Evolutionary conservation across 92 coral and sea anemone species (phyloP).

Genomic region (Porites lobata): DNA sequence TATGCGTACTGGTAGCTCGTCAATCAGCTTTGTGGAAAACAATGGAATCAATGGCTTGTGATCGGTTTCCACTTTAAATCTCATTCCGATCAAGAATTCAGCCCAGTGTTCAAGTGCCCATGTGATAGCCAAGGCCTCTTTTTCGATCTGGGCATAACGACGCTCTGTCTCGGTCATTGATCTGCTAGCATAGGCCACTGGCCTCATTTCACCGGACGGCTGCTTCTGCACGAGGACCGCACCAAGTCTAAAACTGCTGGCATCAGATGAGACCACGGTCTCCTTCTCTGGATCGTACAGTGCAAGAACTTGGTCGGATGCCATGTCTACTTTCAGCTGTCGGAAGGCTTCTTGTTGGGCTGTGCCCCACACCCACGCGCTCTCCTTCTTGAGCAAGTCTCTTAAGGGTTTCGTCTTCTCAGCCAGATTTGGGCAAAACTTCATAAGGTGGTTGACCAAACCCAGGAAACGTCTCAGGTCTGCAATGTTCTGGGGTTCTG

Average conservation of each 20-base stretch:
- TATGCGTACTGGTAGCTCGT: slow-evolving; percentile 60
- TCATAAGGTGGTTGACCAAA: too few species aligned
- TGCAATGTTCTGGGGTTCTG: slow-evolving; percentile 41
- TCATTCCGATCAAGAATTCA: too few species aligned
- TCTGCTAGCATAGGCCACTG: background rate
- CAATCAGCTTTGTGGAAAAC: slow-evolving; percentile 69
- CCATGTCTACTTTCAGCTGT: slow-evolving; percentile 51
- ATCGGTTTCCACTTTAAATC: too few species aligned
- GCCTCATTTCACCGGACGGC: slow-evolving; percentile 49
- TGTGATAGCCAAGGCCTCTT: too few species aligned
- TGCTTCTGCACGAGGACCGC: slow-evolving; percentile 69
- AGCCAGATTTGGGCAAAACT: too few species aligned
- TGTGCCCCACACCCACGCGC: slow-evolving; percentile 55
- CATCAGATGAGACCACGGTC: slow-evolving; percentile 60
- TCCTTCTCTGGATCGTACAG: slow-evolving; percentile 56
- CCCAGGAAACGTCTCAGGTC: slow-evolving; percentile 42
- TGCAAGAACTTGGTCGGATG: slow-evolving; percentile 53
- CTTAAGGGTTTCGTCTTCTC: slow-evolving; percentile 5
- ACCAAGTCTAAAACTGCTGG: slow-evolving; percentile 59
- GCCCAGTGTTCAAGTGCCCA: too few species aligned
- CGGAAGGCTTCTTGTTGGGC: slow-evolving; percentile 56
- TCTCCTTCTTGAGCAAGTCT: slow-evolving; percentile 62
- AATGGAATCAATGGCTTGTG: slow-evolving; percentile 46
- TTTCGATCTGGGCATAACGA: too few species aligned
- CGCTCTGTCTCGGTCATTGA: too few species aligned